These are phyloP conservation scores for Drosophila recens DNA, from an alignment of 2,888 invertebrate genomes.

Conservation along the genomic window DNA sequence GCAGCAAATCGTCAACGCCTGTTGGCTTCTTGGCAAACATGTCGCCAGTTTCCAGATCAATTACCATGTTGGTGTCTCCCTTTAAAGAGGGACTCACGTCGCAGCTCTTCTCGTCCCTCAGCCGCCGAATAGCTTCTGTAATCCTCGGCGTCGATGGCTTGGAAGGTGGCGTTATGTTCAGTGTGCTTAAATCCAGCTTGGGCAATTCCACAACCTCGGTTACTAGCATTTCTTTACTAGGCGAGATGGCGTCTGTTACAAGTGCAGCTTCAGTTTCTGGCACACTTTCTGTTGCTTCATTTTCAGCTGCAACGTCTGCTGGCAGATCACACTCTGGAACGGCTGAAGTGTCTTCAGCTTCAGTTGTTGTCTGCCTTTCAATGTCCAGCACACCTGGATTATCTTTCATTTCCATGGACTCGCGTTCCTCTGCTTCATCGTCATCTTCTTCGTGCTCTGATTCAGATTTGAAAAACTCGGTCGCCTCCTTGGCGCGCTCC, in stretches of 20 bases:
- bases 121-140: conserved; percentile 68
- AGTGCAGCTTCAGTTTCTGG: neutral
- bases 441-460: conserved; percentile 73
- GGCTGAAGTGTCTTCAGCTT: neutral
- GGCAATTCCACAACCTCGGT: conserved; percentile 77
- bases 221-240: conserved; percentile 47
- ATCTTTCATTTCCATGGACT: conserved; percentile 32
- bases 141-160: conserved; percentile 57
- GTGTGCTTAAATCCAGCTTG: conserved; percentile 71
- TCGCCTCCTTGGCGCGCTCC: conserved; percentile 90
- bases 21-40: conserved; percentile 85
- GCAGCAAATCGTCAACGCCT: conserved; percentile 89
- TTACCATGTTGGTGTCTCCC: conserved; percentile 86
- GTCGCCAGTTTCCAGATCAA: conserved; percentile 87
- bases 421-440: conserved; percentile 22
- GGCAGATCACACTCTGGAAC: conserved; percentile 3
- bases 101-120: conserved; percentile 62
- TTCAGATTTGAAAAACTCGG: conserved; percentile 91
- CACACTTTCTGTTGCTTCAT: neutral
- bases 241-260: conserved; percentile 7
- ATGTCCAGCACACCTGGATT: conserved; percentile 29
- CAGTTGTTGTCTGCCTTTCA: neutral
- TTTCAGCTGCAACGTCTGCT: neutral
- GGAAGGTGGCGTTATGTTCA: conserved; percentile 62
- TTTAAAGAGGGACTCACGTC: conserved; percentile 86